A percentile compares a stretch with the other conserved stretches of the same genome.
These are phyloP conservation scores for Lamellibrachia satsuma DNA, from an alignment of 2,888 invertebrate species.

Conservation along the genomic window DNA sequence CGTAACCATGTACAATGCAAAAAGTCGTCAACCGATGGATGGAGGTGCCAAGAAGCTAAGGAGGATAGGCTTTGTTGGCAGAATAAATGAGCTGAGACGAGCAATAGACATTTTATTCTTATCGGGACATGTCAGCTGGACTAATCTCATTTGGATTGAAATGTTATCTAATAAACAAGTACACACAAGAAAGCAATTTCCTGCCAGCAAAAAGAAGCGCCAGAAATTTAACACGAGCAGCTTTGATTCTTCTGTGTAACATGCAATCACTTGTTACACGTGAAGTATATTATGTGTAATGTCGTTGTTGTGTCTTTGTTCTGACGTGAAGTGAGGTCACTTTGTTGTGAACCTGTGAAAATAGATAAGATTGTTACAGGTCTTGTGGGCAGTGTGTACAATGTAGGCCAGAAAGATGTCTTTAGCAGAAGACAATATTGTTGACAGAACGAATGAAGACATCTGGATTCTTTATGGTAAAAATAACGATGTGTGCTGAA, in stretches of 20 bases:
- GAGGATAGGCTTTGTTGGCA: not conserved
- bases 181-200: not conserved
- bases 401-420: not conserved
- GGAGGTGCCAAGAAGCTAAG: too few relatives aligned
- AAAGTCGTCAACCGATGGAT: too few relatives aligned
- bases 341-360: not conserved
- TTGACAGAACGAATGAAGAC: not conserved
- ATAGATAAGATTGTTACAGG: not conserved
- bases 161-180: not conserved
- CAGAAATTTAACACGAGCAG: not conserved
- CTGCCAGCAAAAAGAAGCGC: not conserved
- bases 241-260: not conserved
- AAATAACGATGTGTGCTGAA: not conserved
- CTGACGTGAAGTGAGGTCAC: not conserved
- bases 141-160: not conserved
- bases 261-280: not conserved
- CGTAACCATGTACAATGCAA: too few relatives aligned
- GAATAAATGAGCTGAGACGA: not conserved
- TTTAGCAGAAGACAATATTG: not conserved
- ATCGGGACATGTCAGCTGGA: not conserved
- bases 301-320: not conserved
- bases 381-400: not conserved
- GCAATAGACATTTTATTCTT: not conserved
- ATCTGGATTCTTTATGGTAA: not conserved
- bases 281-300: not conserved